These are phyloP conservation scores for Dendrophyllia cribrosa DNA, from an alignment of 64 coral and sea anemone genomes.

Conservation along the genomic window DNA sequence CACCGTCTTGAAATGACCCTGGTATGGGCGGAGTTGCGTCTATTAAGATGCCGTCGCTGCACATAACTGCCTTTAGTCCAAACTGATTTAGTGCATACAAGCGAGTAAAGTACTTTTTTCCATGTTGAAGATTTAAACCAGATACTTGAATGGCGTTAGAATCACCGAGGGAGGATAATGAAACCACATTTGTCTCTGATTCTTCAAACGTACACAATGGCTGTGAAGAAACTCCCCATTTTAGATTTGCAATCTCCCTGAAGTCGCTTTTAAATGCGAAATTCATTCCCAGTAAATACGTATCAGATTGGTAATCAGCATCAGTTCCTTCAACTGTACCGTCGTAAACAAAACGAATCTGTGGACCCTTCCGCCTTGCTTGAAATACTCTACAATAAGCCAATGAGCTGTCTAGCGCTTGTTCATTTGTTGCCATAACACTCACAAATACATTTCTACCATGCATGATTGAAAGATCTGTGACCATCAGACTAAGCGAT, in stretches of 20 bases:
- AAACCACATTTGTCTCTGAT: constrained; percentile 61
- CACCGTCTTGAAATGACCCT: constrained; percentile 72
- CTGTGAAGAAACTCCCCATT: constrained; percentile 86
- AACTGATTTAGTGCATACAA: constrained; percentile 57
- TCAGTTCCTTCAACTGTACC: constrained; percentile 60
- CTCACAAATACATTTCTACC: constrained; percentile 82
- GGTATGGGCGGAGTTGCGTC: constrained; percentile 84
- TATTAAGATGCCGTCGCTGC: constrained; percentile 87
- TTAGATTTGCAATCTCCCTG: constrained; percentile 50
- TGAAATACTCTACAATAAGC: constrained; percentile 71
- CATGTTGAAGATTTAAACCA: constrained; percentile 71
- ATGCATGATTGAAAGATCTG: constrained; percentile 78
- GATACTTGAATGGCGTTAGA: constrained; percentile 73
- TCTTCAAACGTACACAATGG: constrained; percentile 71
- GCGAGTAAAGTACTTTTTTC: constrained; percentile 79
- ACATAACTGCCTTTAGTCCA: constrained; percentile 82
- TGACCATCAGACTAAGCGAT: constrained; percentile 56
- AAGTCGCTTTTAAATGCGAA: constrained; percentile 53
- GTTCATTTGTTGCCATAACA: constrained; percentile 80
- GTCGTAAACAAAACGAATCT: constrained; percentile 83
- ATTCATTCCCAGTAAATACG: constrained; percentile 62
- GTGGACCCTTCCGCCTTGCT: constrained; percentile 78
- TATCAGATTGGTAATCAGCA: constrained; percentile 78
- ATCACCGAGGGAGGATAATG: constrained; percentile 73
- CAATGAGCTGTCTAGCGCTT: constrained; percentile 67